Percentiles rank a stretch among this genome's conserved stretches.
Evolutionary conservation across 2,888 invertebrate genomes (phyloP).

Genomic region (Leucophenga maculata): DNA sequence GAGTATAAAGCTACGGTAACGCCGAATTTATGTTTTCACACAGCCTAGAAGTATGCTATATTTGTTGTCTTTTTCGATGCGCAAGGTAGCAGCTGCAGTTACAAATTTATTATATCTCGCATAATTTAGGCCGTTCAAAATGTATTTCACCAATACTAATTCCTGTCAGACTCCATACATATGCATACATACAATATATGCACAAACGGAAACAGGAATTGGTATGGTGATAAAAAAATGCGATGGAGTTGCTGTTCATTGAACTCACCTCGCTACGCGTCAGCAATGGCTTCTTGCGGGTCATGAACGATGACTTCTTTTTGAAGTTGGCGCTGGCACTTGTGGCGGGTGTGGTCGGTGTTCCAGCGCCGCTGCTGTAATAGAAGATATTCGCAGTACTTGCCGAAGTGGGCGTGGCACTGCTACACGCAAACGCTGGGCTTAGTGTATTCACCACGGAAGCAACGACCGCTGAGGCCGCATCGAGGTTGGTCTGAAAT

Average conservation of each 20-base stretch:
- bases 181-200: slow-evolving; percentile 26
- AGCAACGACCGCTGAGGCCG: slow-evolving; percentile 55
- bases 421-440: slow-evolving; percentile 34
- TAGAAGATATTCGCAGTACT: slow-evolving; percentile 23
- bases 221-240: background rate
- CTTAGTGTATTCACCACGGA: slow-evolving; percentile 49
- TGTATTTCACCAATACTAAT: background rate
- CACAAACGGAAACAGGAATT: background rate
- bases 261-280: slow-evolving; percentile 74
- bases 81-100: too few relatives aligned
- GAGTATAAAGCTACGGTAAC: too few relatives aligned
- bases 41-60: background rate
- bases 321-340: slow-evolving; percentile 28
- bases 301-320: slow-evolving; percentile 68
- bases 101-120: too few relatives aligned
- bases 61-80: background rate
- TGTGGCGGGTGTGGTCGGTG: background rate
- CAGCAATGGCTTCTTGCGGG: slow-evolving; percentile 69
- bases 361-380: slow-evolving; percentile 30
- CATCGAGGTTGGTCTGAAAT: slow-evolving; percentile 40
- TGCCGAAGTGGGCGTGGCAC: slow-evolving; percentile 36
- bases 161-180: slow-evolving; percentile 15
- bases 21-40: background rate
- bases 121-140: too few relatives aligned
- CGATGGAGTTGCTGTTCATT: background rate